phyloP scores from a whole-genome alignment of 1,140 invertebrate species.

The Drosophila aff. region DNA sequence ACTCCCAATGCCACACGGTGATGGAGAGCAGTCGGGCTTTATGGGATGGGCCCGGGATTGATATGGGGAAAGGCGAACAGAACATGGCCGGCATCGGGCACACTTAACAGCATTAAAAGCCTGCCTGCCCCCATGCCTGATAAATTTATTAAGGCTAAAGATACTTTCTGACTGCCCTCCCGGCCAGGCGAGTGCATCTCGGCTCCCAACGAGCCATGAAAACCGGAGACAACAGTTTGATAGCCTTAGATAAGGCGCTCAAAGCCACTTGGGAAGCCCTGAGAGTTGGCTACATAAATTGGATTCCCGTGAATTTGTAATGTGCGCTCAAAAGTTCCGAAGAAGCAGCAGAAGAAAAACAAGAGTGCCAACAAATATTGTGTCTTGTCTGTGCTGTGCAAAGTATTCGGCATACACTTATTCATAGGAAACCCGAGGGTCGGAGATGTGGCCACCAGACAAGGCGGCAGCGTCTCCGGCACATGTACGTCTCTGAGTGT shows the following conservation, averaged over 20 bases:
- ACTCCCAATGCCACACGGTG: neutral
- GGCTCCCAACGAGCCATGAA: neutral
- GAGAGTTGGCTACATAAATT: conserved; percentile 67
- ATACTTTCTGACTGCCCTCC: neutral
- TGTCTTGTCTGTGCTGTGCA: conserved; percentile 53
- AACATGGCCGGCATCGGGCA: conserved; percentile 10
- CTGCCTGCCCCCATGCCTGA: conserved; percentile 2
- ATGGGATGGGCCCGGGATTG: conserved; percentile 30
- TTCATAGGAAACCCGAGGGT: conserved; percentile 64
- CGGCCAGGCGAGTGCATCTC: neutral
- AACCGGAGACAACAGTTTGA: conserved; percentile 51
- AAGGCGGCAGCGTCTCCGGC: conserved; percentile 28
- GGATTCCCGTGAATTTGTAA: conserved; percentile 80
- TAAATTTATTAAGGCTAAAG: conserved; percentile 19
- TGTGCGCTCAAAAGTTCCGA: conserved; percentile 75
- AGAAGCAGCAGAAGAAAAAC: conserved; percentile 49
- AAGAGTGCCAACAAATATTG: conserved; percentile 58
- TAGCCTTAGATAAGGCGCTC: conserved; percentile 61
- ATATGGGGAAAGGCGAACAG: conserved; percentile 15
- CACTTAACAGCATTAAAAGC: conserved; percentile 26
- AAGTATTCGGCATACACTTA: conserved; percentile 41
- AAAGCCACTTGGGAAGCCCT: conserved; percentile 38
- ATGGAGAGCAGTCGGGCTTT: conserved; percentile 27
- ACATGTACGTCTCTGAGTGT: conserved; percentile 63
- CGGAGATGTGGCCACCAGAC: conserved; percentile 41